Conservation (phyloP, 2,113 vertebrate species). For the Datnioides undecimradiatus region DNA sequence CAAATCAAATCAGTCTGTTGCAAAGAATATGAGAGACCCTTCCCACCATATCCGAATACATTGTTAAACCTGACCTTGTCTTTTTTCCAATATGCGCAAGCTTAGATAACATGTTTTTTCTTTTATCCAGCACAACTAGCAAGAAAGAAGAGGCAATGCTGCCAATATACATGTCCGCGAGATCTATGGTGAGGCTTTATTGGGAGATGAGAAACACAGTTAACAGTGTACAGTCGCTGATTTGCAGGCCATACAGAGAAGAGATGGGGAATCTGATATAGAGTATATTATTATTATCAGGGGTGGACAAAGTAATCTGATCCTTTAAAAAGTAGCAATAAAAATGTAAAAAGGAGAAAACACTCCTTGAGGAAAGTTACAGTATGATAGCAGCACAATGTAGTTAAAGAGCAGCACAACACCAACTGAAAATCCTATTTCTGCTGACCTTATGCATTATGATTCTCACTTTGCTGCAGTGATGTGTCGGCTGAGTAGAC, state of each 20-base stretch:
- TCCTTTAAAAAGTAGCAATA: not conserved
- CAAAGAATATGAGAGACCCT: constrained; percentile 29
- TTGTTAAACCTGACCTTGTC: constrained; percentile 49
- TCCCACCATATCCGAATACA: constrained; percentile 53
- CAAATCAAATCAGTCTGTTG: constrained; percentile 63
- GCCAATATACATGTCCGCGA: constrained; percentile 36
- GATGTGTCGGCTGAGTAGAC: not conserved
- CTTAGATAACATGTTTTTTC: constrained; percentile 45
- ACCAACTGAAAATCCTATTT: not conserved
- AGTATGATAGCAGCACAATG: not conserved
- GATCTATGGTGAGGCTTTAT: constrained; percentile 33
- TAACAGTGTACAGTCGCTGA: constrained; percentile 35
- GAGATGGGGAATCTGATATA: constrained; percentile 20
- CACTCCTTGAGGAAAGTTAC: not conserved
- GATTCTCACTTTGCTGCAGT: not conserved
- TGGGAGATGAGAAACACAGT: constrained; percentile 49
- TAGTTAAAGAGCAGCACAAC: not conserved
- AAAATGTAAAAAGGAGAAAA: not conserved
- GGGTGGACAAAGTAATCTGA: not conserved
- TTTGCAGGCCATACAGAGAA: constrained; percentile 30
- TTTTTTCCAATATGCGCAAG: constrained; percentile 39
- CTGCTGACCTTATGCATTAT: not conserved
- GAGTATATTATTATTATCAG: constrained; percentile 12
- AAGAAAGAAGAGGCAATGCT: constrained; percentile 10
- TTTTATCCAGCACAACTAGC: constrained; percentile 28